Base-by-base conservation (phyloP, 2,888 invertebrate genomes). In the Chymomyza procnemis region DNA sequence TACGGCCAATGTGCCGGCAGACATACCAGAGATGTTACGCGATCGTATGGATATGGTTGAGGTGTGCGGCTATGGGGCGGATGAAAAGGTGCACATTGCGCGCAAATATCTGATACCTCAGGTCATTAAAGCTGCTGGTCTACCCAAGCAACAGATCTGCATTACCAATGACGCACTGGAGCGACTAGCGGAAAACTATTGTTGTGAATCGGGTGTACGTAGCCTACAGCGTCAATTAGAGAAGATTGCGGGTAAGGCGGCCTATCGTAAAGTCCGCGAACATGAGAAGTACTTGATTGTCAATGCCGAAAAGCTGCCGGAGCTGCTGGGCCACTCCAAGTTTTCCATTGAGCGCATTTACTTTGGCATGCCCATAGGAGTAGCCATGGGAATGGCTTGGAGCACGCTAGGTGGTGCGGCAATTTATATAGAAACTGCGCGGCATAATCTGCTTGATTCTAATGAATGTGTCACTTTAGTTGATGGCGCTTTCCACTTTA, bases 41-140 rank as follows among this genome's bases (percentile, higher is more conserved):
- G 99, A 99, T 90, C 93, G 99, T 73, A 99, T 99, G 99, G 99
- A 99, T 91, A 95, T 99, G 93, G 99, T 99, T 73, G 97, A 98
- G 85, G 97, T 99, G 93, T 98, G 98, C 0, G 96, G 98, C 18
- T 99, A 99, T 91, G 97, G 99, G 0, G 97, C 98, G 0, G 97
- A 99, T 90, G 99, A 99, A 90, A 99, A 99, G 91, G 89, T 99
- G 26, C 96, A 96, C 1, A 99, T 99, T 76, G 97, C 98, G 0
- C 94, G 96, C 86, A 96, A 96, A 89, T 99, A 99, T 92, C 92
- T 99, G 41, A 93, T 99, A 46, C 98, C 99, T 0, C 95, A 97
- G 80, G 96, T 97, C 0, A 94, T 95, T 90, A 94, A 93, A 78
- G 94, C 95, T 83, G 94, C 95, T 71, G 98, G 98, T 0, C 92